Base-by-base conservation (phyloP, 2,797 vertebrate genomes). In the Sebastes iracundus region DNA sequence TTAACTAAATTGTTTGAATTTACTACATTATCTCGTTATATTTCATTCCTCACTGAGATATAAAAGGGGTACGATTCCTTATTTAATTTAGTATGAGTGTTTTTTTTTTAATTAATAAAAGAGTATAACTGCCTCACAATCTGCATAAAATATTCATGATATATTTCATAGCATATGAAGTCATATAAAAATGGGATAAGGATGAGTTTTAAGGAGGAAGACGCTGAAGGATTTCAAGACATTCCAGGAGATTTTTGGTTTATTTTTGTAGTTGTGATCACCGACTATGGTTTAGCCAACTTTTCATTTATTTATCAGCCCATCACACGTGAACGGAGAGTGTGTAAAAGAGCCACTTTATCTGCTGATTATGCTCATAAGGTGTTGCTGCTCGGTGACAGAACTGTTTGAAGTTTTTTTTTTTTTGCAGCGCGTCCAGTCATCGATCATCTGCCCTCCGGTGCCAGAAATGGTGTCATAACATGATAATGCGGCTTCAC, bases 401-500 rank as follows among this genome's bases (percentile, higher is more conserved):
- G 85, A 77, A 77, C 85, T 87, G 77, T 66, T 83, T 88, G 72
- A 91, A 89, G 88, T 78, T 84, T 86, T 87, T 33, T 30, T 60
- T 60, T 33, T 23, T 5, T 5, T 87, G 77, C 88, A 84, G 90
- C 82, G 72, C n/a, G 90, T 92, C 90, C 83, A 91, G 69, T 87
- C 93, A 93, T 94, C 91, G 90, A 90, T 88, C 93, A 88, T 87
- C 90, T 88, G 60, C 60, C 89, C 88, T 82, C 63, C 75, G 73
- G 88, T 84, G 83, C 84, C 77, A 90, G 75, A 79, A 79, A 85
- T 68, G 82, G 87, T 89, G 87, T 94, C 89, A 95, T 90, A 93
- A 93, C 91, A 94, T 67, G 89, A 94, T 90, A 90, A 88, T 87
- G 81, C 75, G 86, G 66, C 83, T 88, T 88, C 91, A 91, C 90